phyloP scores from a whole-genome alignment of 2,113 vertebrate species.

The Sigmodon hispidus region DNA sequence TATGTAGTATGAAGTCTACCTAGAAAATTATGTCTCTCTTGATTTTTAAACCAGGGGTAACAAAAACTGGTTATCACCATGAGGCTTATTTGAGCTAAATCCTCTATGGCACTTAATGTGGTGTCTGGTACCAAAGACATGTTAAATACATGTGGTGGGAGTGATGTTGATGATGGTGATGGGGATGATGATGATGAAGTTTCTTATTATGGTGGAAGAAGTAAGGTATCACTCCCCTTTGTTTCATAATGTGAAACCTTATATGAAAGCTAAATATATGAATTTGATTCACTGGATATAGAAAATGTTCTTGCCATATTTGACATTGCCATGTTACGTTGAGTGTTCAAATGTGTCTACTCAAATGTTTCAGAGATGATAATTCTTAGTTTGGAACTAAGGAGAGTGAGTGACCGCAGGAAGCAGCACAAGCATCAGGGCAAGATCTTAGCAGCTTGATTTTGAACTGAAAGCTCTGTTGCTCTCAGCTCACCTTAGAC shows the following conservation, averaged over 20 bases:
- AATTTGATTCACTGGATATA: not conserved
- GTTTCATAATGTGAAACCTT: not conserved
- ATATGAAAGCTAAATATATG: not conserved
- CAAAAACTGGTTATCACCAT: not conserved
- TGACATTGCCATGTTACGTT: not conserved
- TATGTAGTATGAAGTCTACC: not conserved
- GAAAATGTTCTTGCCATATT: not conserved
- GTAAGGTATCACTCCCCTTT: not conserved
- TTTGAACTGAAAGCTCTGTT: not conserved
- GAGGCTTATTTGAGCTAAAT: not conserved
- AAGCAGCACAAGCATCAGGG: not conserved
- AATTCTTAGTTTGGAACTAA: not conserved
- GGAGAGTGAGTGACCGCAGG: not conserved
- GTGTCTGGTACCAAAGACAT: not conserved
- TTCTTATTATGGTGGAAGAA: not conserved
- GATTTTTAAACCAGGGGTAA: not conserved
- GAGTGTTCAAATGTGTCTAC: not conserved
- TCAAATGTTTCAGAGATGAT: not conserved
- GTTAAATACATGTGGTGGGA: not conserved
- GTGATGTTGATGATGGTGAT: not conserved
- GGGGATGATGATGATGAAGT: not conserved
- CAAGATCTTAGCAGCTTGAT: not conserved
- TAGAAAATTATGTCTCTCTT: constrained; percentile 51
- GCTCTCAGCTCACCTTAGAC: not conserved
- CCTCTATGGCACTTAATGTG: not conserved